Evolutionary conservation across 2,888 invertebrate species (phyloP), one percentile per base, ranked within the genome.

Genomic region (Aphidoletes aphidimyza): DNA sequence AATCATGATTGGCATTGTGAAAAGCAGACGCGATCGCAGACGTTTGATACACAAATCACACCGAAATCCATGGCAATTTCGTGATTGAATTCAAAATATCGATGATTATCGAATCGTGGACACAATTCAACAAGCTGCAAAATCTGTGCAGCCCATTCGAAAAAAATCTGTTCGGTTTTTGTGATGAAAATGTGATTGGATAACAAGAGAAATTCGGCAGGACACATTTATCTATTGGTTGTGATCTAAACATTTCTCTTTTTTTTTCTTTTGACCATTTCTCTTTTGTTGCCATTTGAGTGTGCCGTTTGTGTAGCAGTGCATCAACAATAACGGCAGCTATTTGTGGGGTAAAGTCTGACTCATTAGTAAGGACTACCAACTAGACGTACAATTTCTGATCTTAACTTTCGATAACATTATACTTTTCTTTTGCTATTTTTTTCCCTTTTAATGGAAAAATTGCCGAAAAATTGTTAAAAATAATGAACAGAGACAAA

Each of bases 121-220:
- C 69, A 69, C 69, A 69, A 69, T 69, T 9, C 69, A 69, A 69
- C 69, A 69, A 69, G 69, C 69, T 69, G 69, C 69, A 69, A 69
- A 69, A 69, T 69, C 69, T 19, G 26, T 17, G 26, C 19, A 42
- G 6, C 8, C 14, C 22, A 22, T 69, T 69, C 5, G n/a, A 19
- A 54, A 5, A 22, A 5, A 54, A n/a, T 6, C 11, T 69, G 26
- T 30, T 30, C 11, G 26, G 30, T 69, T 26, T 69, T 34, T n/a
- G 22, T 22, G 47, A 54, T 22, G 1, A 39, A 19, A 47, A 47
- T 30, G 69, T 69, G 30, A 69, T 69, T 69, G 30, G 30, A 69
- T 69, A 30, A 69, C 34, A 69, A 69, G 69, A 69, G 30, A 69
- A 30, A 30, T 69, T 69, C 30, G 3, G 30, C 30, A 30, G 69